phyloP scores from a whole-genome alignment of 2,888 invertebrate genomes.

The Agonum fuliginosum region DNA sequence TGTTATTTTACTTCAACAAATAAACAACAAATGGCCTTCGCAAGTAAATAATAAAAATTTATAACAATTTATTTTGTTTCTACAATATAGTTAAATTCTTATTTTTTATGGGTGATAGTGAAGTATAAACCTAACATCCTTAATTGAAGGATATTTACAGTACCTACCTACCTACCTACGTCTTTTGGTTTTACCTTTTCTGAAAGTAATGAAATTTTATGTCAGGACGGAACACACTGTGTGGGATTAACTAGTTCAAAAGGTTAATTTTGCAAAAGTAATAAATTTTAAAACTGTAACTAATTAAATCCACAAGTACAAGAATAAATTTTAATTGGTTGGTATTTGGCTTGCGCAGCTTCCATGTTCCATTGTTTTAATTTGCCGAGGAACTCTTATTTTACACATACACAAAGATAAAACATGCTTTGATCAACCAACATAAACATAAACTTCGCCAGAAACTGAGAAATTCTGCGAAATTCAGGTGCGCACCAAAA shows the following conservation, averaged over 20 bases:
- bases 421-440: slow-evolving; percentile 11
- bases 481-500: background rate
- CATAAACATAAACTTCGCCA: background rate
- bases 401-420: background rate
- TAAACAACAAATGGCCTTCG: too few species aligned
- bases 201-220: background rate
- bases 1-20: too few species aligned
- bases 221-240: background rate
- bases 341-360: slow-evolving; percentile 3
- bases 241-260: background rate
- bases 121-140: too few species aligned
- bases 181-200: background rate
- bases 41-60: too few species aligned
- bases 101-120: too few species aligned
- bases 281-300: slow-evolving; percentile 2
- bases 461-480: too few species aligned
- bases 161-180: too few species aligned
- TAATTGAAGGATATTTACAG: too few species aligned
- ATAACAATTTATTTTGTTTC: too few species aligned
- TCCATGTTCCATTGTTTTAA: slow-evolving; percentile 1
- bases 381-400: background rate
- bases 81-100: too few species aligned
- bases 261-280: background rate
- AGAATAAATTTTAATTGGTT: slow-evolving; percentile 22
- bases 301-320: background rate